A percentile compares a stretch with the other conserved stretches of the same genome.
Conservation (phyloP, 1,140 invertebrate genomes). For the Drosophila bifasciata region DNA sequence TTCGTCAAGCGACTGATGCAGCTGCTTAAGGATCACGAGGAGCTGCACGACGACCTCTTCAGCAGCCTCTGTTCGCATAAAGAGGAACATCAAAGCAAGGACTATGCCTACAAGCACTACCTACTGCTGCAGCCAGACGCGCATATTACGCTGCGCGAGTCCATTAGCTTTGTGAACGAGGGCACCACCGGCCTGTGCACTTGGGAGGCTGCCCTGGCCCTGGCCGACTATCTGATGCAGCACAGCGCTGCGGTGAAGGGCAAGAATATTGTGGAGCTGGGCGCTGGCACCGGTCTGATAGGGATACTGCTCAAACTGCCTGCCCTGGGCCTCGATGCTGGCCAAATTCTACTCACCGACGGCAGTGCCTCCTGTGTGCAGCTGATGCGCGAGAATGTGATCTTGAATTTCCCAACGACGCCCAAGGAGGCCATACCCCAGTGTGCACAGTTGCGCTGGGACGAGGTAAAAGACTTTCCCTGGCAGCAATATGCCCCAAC, state of each 20-base stretch:
- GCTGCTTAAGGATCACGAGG: slow-evolving; percentile 57
- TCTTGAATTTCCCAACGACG: slow-evolving; percentile 47
- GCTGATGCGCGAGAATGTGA: slow-evolving; percentile 70
- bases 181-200: slow-evolving; percentile 81
- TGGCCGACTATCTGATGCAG: slow-evolving; percentile 70
- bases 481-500: slow-evolving; percentile 30
- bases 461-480: slow-evolving; percentile 34
- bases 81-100: neutral
- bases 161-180: slow-evolving; percentile 73
- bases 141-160: slow-evolving; percentile 65
- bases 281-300: slow-evolving; percentile 71
- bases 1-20: slow-evolving; percentile 73
- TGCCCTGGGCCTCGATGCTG: slow-evolving; percentile 23
- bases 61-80: slow-evolving; percentile 51
- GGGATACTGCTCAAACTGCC: slow-evolving; percentile 67
- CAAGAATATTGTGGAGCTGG: slow-evolving; percentile 72
- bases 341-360: slow-evolving; percentile 69
- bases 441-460: slow-evolving; percentile 58
- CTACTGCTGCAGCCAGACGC: slow-evolving; percentile 38
- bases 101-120: slow-evolving; percentile 75
- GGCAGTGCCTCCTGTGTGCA: slow-evolving; percentile 72
- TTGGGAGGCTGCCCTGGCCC: slow-evolving; percentile 76
- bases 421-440: slow-evolving; percentile 11
- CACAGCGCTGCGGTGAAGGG: slow-evolving; percentile 38
- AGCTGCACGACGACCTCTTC: slow-evolving; percentile 77